Evolutionary conservation across 2,888 invertebrate genomes (phyloP).

Genomic region (Osedax frankpressi): DNA sequence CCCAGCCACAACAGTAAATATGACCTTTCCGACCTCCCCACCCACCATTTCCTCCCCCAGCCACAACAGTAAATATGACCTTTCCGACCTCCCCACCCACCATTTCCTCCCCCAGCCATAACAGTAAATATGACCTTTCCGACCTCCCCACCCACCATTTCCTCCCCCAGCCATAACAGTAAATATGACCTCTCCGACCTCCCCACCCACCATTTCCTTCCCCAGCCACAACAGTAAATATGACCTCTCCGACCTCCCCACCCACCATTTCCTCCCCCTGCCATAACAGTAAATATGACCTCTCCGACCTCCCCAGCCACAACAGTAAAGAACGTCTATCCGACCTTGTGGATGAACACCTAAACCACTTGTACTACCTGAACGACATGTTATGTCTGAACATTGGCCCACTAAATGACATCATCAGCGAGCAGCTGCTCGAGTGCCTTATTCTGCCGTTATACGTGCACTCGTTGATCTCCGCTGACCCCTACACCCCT

Average conservation of each 20-base stretch:
- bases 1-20: too few species aligned
- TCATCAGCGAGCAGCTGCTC: conserved; percentile 80
- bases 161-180: too few species aligned
- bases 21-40: too few species aligned
- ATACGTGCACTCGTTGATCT: conserved; percentile 70
- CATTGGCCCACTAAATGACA: conserved; percentile 80
- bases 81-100: too few species aligned
- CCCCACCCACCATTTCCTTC: background rate
- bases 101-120: too few species aligned
- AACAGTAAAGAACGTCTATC: conserved; percentile 74
- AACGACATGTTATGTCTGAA: conserved; percentile 87
- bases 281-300: too few species aligned
- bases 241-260: background rate
- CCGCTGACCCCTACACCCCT: conserved; percentile 10
- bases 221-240: too few species aligned
- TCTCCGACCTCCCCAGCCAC: conserved; percentile 56
- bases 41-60: too few species aligned
- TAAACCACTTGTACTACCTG: conserved; percentile 90
- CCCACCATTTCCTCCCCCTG: background rate
- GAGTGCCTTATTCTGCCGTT: conserved; percentile 82
- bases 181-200: too few species aligned
- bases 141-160: too few species aligned
- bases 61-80: too few species aligned
- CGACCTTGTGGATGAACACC: conserved; percentile 86
- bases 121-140: too few species aligned